Evolutionary conservation across 2,797 vertebrate genomes (phyloP).

Genomic region (Anguilla megastoma): DNA sequence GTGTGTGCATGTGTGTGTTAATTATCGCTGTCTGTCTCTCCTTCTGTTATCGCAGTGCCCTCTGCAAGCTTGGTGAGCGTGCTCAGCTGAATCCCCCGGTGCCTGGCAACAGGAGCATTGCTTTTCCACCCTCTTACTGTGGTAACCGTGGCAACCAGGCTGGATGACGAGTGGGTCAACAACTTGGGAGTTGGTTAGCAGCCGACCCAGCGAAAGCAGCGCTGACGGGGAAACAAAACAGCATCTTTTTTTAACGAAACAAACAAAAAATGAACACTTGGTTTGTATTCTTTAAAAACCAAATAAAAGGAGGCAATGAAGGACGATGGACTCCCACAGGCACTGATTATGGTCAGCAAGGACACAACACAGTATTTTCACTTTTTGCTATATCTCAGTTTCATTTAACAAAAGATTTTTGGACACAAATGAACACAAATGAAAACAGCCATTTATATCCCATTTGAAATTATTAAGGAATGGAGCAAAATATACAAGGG

Average conservation of each 20-base stretch:
- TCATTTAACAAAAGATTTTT: neutral
- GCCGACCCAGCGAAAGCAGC: neutral
- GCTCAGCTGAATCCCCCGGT: slow-evolving; percentile 37
- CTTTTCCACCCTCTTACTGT: slow-evolving; percentile 37
- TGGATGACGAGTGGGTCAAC: slow-evolving; percentile 30
- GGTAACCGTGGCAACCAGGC: slow-evolving; percentile 37
- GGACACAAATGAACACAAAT: neutral
- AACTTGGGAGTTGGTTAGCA: slow-evolving; percentile 28
- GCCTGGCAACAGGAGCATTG: slow-evolving; percentile 43
- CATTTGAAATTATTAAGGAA: neutral
- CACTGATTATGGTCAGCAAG: slow-evolving; percentile 2
- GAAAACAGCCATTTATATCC: neutral
- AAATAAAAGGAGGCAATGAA: neutral
- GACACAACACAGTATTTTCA: slow-evolving; percentile 4
- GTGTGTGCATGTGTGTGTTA: slow-evolving; percentile 30
- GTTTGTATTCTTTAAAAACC: slow-evolving; percentile 16
- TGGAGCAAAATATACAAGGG: neutral
- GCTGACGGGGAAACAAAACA: neutral
- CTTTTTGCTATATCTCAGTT: neutral
- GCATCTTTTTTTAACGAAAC: slow-evolving; percentile 13
- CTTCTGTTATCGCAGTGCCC: slow-evolving; percentile 49
- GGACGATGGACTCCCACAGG: neutral
- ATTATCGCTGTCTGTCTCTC: slow-evolving; percentile 39
- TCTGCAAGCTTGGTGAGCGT: slow-evolving; percentile 56
- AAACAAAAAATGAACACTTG: slow-evolving; percentile 1